These are phyloP conservation scores for Clarias gariepinus DNA, from an alignment of 2,113 vertebrate genomes.

Conservation along the genomic window DNA sequence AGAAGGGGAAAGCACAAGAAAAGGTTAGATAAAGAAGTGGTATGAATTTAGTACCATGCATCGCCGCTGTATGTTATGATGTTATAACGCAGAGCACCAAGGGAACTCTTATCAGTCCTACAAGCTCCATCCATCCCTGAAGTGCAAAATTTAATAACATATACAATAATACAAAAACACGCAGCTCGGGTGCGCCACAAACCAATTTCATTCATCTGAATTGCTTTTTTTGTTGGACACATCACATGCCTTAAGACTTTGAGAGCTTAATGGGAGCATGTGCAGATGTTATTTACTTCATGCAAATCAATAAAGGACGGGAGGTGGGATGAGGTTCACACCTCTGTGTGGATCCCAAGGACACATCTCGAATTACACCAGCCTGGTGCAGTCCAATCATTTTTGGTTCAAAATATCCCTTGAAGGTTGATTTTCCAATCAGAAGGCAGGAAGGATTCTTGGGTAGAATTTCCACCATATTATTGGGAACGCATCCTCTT, in stretches of 20 bases:
- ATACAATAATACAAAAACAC: not conserved
- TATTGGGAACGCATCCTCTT: not conserved
- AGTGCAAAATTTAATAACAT: conserved; percentile 9
- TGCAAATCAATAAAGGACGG: not conserved
- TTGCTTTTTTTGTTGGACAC: conserved; percentile 1
- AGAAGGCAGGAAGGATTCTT: not conserved
- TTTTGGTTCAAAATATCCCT: not conserved
- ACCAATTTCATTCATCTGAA: not conserved
- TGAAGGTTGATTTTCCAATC: not conserved
- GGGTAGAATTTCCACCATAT: not conserved
- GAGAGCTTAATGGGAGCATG: conserved; percentile 4
- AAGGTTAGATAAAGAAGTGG: conserved; percentile 25
- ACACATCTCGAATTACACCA: not conserved
- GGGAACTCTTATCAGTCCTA: conserved; percentile 22
- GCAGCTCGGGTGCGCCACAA: not conserved
- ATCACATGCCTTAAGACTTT: not conserved
- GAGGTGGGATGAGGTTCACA: conserved; percentile 1
- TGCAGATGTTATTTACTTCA: conserved; percentile 30
- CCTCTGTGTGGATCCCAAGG: not conserved
- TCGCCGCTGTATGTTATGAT: conserved; percentile 16
- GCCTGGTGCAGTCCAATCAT: not conserved
- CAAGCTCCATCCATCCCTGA: not conserved
- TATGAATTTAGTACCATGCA: conserved; percentile 35
- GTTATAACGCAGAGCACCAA: not conserved
- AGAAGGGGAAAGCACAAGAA: conserved; percentile 14